Evolutionary conservation across 2,113 vertebrate species (phyloP), one percentile per base, ranked within the genome.

Genomic region (Epinephelus moara): DNA sequence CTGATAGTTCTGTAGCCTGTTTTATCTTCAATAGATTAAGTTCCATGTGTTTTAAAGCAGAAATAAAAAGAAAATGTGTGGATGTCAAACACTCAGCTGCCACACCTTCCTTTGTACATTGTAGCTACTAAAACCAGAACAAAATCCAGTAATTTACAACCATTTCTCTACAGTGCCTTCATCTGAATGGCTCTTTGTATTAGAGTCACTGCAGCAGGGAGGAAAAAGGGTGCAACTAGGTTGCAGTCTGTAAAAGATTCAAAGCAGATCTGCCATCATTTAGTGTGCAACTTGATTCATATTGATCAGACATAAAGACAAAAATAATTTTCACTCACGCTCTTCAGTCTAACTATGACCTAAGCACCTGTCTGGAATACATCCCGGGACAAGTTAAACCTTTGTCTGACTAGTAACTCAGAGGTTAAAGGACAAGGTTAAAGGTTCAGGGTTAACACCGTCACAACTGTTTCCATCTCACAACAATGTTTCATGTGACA

Each of bases 81-180:
- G 68, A 56, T 47, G 45, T 66, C 21, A 40, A 67, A 70, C n/a
- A 23, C 50, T 78, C 23, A 59, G 23, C 66, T 75, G 78, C 82
- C 88, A 86, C 84, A 78, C 80, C 81, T 79, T 78, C 74, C 64
- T 87, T 82, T 80, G 68, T 84, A 75, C 70, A 59, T 68, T 85
- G 27, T 82, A 71, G 67, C 64, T n/a, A 79, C 78, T 60, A 45
- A 78, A 80, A 66, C 37, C 23, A 75, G 64, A 80, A 53, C 49
- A 70, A 63, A 74, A 62, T 61, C 9, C 45, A 30, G n/a, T 73
- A 3, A 71, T 84, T 52, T 69, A 49, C 27, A 72, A 11, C 30
- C 12, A 49, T 71, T 73, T 85, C 25, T 78, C 72, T 18, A 1
- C 71, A 40, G 70, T 71, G 23, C 30, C 37, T 75, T 14, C 0